These are phyloP conservation scores for Cabera pusaria DNA, from an alignment of 2,888 invertebrate genomes.

Conservation along the genomic window DNA sequence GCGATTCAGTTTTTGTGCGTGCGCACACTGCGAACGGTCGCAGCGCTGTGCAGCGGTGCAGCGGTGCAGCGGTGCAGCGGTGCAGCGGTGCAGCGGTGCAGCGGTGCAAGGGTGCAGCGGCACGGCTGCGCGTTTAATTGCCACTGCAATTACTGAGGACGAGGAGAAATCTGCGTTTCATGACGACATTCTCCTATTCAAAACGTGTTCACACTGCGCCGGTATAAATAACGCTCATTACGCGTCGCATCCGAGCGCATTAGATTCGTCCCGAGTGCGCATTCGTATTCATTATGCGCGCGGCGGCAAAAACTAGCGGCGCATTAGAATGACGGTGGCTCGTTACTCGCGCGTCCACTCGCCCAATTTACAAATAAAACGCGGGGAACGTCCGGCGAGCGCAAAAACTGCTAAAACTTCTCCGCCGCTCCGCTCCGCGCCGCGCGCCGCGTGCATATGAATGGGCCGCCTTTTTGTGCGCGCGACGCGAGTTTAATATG, in stretches of 20 bases:
- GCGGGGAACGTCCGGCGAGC: slow-evolving; percentile 73
- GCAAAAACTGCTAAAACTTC: slow-evolving; percentile 77
- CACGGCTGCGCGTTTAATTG: slow-evolving; percentile 16
- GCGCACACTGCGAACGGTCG: too few species aligned
- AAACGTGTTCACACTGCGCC: slow-evolving; percentile 23
- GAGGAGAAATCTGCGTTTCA: slow-evolving; percentile 29
- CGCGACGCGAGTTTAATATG: slow-evolving; percentile 50
- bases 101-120: too few species aligned
- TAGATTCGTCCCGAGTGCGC: slow-evolving; percentile 66
- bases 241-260: slow-evolving; percentile 51
- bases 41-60: too few species aligned
- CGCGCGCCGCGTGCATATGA: slow-evolving; percentile 68
- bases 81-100: too few species aligned
- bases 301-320: slow-evolving; percentile 70
- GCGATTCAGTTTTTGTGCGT: too few species aligned
- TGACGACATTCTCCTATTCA: slow-evolving; percentile 29
- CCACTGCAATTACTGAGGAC: slow-evolving; percentile 20
- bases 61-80: too few species aligned
- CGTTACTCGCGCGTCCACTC: slow-evolving; percentile 38
- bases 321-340: slow-evolving; percentile 73
- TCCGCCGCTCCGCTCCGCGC: slow-evolving; percentile 51
- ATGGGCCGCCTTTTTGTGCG: slow-evolving; percentile 70
- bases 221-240: slow-evolving; percentile 54
- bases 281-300: slow-evolving; percentile 75
- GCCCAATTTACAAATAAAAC: slow-evolving; percentile 81